Evolutionary conservation across 2,797 vertebrate species (phyloP).

Genomic region (Pogonophryne albipinna): DNA sequence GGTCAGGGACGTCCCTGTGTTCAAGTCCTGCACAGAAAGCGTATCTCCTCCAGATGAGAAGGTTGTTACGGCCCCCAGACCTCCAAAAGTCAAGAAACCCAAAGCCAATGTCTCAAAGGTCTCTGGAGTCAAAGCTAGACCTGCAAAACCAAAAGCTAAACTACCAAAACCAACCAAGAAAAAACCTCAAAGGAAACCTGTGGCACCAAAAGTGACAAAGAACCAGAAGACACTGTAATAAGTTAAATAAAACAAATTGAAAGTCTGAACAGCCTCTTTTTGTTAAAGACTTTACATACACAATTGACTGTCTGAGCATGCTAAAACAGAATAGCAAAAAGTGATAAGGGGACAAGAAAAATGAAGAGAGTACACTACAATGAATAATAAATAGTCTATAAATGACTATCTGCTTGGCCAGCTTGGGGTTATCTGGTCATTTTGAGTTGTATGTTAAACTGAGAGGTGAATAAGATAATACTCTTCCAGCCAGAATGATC

Average conservation of each 20-base stretch:
- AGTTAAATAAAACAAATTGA: neutral
- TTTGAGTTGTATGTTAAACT: neutral
- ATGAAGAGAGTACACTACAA: neutral
- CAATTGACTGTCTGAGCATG: neutral
- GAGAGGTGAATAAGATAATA: neutral
- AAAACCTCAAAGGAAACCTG: constrained; percentile 45
- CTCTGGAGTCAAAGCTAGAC: constrained; percentile 37
- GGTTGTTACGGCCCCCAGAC: neutral
- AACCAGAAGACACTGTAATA: constrained; percentile 53
- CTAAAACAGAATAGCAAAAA: neutral
- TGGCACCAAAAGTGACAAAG: constrained; percentile 31
- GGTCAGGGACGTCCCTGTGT: constrained; percentile 81
- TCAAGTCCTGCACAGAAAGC: constrained; percentile 84
- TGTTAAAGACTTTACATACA: neutral
- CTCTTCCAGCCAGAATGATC: neutral
- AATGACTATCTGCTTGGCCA: too few species aligned
- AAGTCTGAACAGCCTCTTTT: neutral
- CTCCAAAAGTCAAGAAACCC: constrained; percentile 55
- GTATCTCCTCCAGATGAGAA: constrained; percentile 15
- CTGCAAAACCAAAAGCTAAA: constrained; percentile 42
- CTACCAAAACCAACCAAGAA: constrained; percentile 47
- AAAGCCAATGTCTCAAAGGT: constrained; percentile 44
- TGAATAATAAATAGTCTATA: too few species aligned
- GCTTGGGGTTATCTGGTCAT: too few species aligned
- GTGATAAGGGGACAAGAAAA: too few species aligned